A percentile compares a stretch with the other conserved stretches of the same genome.
Evolutionary conservation across 1,140 invertebrate species (phyloP).

Genomic region (Wasmannia auropunctata): DNA sequence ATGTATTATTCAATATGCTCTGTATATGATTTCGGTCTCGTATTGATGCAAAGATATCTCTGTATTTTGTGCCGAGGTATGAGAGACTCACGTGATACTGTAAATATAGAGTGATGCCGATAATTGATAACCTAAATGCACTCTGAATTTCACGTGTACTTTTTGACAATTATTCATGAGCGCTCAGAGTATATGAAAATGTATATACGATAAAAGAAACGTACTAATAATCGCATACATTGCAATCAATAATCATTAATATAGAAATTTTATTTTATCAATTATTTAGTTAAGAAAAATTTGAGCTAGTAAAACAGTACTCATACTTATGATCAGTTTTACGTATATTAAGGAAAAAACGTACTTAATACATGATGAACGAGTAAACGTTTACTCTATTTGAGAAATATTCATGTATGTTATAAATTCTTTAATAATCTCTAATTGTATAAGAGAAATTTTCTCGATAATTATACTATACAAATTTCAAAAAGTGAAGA

Average conservation of each 20-base stretch:
- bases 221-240: neutral
- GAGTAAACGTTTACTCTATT: neutral
- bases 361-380: no score
- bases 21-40: neutral
- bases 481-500: neutral
- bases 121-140: slow-evolving; percentile 50
- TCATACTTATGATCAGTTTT: neutral
- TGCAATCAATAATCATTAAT: neutral
- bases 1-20: slow-evolving; percentile 14
- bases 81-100: slow-evolving; percentile 29
- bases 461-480: no score
- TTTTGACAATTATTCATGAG: slow-evolving; percentile 1
- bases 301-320: neutral
- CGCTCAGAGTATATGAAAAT: slow-evolving; percentile 19
- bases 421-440: no score
- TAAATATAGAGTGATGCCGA: slow-evolving; percentile 14
- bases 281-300: neutral
- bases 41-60: slow-evolving; percentile 17
- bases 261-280: neutral
- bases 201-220: neutral
- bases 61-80: neutral
- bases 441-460: no score
- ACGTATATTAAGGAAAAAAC: neutral
- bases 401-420: no score
- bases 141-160: neutral